A percentile compares a stretch with the other conserved stretches of the same genome.
Evolutionary conservation across 2,888 invertebrate species (phyloP).

Genomic region (Nemapogon koenigi): DNA sequence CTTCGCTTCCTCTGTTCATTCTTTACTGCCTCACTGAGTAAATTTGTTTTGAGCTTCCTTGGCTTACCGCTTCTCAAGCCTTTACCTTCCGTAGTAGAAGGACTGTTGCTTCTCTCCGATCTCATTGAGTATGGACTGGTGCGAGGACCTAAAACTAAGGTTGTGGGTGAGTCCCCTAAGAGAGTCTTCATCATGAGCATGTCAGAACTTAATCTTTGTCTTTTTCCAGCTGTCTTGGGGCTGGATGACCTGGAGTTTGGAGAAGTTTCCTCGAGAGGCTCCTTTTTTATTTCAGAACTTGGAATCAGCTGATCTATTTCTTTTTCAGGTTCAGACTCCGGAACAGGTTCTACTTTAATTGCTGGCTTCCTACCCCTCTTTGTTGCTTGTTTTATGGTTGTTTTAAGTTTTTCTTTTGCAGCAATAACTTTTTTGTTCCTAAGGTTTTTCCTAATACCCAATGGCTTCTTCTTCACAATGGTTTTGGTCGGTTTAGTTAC

Average conservation of each 20-base stretch:
- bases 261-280: slow-evolving; percentile 43
- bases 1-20: slow-evolving; percentile 62
- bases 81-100: slow-evolving; percentile 55
- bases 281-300: slow-evolving; percentile 51
- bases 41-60: slow-evolving; percentile 63
- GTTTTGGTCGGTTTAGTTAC: slow-evolving; percentile 35
- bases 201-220: slow-evolving; percentile 50
- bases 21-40: slow-evolving; percentile 64
- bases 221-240: slow-evolving; percentile 48
- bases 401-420: slow-evolving; percentile 41
- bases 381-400: slow-evolving; percentile 35
- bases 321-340: slow-evolving; percentile 40
- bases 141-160: slow-evolving; percentile 42
- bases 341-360: slow-evolving; percentile 28
- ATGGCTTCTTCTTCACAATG: slow-evolving; percentile 47
- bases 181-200: slow-evolving; percentile 55
- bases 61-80: slow-evolving; percentile 72
- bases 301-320: slow-evolving; percentile 44
- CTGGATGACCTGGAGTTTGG: slow-evolving; percentile 54
- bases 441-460: slow-evolving; percentile 52
- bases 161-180: slow-evolving; percentile 42
- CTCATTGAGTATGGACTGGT: slow-evolving; percentile 68
- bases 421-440: slow-evolving; percentile 44
- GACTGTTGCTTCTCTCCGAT: slow-evolving; percentile 63
- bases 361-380: slow-evolving; percentile 39